Percentiles rank a stretch among this genome's conserved stretches.
These are phyloP conservation scores for Leptinotarsa tumamoca DNA, from an alignment of 2,888 invertebrate genomes.

Conservation along the genomic window DNA sequence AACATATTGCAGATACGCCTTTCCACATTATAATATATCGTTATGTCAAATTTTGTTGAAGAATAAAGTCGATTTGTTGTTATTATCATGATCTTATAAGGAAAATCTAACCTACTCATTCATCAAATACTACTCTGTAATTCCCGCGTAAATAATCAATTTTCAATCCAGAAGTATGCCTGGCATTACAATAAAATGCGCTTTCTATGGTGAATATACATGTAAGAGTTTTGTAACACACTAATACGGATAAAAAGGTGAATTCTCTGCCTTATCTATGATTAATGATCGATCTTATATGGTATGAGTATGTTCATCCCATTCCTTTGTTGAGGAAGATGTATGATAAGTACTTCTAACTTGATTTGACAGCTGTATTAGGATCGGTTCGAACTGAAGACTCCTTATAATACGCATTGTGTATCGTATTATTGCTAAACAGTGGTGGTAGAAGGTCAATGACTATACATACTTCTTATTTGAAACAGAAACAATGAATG, in stretches of 20 bases:
- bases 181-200: constrained; percentile 2
- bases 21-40: too few relatives aligned
- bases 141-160: neutral
- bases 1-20: too few relatives aligned
- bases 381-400: neutral
- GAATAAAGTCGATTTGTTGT: too few relatives aligned
- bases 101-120: too few relatives aligned
- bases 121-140: neutral
- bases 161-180: neutral
- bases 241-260: constrained; percentile 6
- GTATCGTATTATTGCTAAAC: neutral
- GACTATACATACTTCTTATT: neutral
- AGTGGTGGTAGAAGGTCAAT: neutral
- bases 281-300: neutral
- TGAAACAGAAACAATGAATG: neutral
- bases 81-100: too few relatives aligned
- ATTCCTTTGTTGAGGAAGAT: constrained; percentile 11
- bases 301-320: constrained; percentile 3
- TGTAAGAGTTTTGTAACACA: neutral
- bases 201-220: constrained; percentile 2
- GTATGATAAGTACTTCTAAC: constrained; percentile 6
- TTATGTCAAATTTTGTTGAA: too few relatives aligned
- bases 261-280: constrained; percentile 9
- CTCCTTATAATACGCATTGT: neutral
- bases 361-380: neutral